Conservation (phyloP, 2,888 invertebrate species). For the Azorinus chamasolen region DNA sequence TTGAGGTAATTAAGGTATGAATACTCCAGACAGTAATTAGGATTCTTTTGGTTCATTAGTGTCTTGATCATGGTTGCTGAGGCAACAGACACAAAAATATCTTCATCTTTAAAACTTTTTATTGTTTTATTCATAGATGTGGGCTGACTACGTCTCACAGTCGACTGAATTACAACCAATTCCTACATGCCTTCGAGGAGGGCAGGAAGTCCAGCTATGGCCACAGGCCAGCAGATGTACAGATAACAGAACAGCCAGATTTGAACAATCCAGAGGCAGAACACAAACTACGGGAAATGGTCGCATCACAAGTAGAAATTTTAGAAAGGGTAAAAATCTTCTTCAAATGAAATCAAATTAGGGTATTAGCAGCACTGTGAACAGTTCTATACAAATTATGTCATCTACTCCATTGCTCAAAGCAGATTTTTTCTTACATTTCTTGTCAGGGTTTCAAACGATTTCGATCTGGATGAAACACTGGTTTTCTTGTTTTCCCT, state of each 20-base stretch:
- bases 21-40: no score
- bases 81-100: no score
- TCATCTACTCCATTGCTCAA: background rate
- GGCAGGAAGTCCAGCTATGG: constrained; percentile 81
- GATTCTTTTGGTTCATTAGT: no score
- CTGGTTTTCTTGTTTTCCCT: no score
- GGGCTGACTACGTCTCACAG: constrained; percentile 77
- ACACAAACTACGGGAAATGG: constrained; percentile 72
- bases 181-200: constrained; percentile 84
- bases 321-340: constrained; percentile 78
- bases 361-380: no score
- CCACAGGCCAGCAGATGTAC: constrained; percentile 63
- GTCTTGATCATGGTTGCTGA: no score
- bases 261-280: constrained; percentile 79
- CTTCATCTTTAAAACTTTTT: no score
- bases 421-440: background rate
- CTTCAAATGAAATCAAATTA: no score
- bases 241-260: constrained; percentile 71
- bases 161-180: constrained; percentile 80
- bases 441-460: no score
- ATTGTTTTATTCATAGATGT: constrained; percentile 64
- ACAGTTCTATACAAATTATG: background rate
- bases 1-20: no score
- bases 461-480: no score
- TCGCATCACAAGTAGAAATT: constrained; percentile 76